A percentile compares a stretch with the other conserved stretches of the same genome.
These are phyloP conservation scores for Subacronicta megacephala DNA, from an alignment of 2,888 invertebrate species.

Conservation along the genomic window DNA sequence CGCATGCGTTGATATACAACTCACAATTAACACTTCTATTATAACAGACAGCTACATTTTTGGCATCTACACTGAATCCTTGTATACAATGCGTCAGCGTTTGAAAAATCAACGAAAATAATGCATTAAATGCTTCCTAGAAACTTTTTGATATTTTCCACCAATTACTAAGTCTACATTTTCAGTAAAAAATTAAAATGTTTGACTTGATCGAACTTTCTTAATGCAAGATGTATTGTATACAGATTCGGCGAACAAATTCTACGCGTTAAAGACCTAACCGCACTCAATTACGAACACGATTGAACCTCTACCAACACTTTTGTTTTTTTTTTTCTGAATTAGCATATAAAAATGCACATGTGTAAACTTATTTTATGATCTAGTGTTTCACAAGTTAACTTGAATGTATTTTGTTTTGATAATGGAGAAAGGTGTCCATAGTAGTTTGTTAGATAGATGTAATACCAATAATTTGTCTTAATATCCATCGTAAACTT, in stretches of 20 bases:
- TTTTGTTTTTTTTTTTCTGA: slow-evolving; percentile 2
- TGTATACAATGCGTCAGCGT: slow-evolving; percentile 16
- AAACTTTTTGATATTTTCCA: too few relatives aligned
- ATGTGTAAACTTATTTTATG: slow-evolving; percentile 14
- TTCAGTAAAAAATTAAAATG: too few relatives aligned
- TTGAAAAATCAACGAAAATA: background rate
- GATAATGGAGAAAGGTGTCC: slow-evolving; percentile 2
- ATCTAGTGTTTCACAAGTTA: slow-evolving; percentile 10
- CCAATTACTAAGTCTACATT: too few relatives aligned
- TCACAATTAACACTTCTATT: slow-evolving; percentile 31
- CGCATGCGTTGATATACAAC: slow-evolving; percentile 44
- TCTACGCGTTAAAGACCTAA: slow-evolving; percentile 8
- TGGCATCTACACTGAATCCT: slow-evolving; percentile 8
- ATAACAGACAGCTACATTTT: slow-evolving; percentile 10
- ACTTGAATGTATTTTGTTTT: slow-evolving; percentile 8
- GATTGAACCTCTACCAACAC: slow-evolving; percentile 22
- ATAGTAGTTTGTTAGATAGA: background rate
- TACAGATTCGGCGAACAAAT: slow-evolving; percentile 4
- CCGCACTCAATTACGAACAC: slow-evolving; percentile 32
- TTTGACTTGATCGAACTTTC: too few relatives aligned
- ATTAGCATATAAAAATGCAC: slow-evolving; percentile 24
- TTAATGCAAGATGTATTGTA: slow-evolving; percentile 3
- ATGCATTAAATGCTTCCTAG: too few relatives aligned
- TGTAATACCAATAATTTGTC: background rate
- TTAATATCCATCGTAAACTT: background rate